Base-by-base conservation (phyloP, 2,113 vertebrate species). In the Neodon shergylaensis region DNA sequence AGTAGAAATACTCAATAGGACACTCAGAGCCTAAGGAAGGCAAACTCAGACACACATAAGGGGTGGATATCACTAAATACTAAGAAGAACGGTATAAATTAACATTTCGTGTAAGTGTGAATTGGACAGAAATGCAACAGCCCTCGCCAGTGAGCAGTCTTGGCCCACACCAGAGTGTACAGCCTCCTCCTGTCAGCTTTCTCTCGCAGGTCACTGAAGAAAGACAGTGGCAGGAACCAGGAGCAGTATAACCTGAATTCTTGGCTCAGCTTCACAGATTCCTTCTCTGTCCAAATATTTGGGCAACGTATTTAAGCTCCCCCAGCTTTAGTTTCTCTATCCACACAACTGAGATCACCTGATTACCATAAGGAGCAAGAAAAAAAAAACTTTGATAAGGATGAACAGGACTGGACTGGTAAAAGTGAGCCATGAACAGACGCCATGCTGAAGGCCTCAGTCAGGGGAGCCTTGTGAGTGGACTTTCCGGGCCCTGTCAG, bases 61-160 rank as follows among this genome's bases (percentile, higher is more conserved):
- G 70, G 76, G 17, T 78, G 84, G 96, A 92, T 63, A 74, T 47
- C 74, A 87, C 87, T 82, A 88, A 97, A 79, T 54, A 42, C 28
- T 58, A 66, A 78, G 47, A 66, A 89, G 82, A 95, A n/a, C 0
- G 0, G 33, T 16, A 88, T 92, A 92, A 39, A 90, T 92, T 36
- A 91, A 94, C 47, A 9, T 42, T 77, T 61, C 73, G 3, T n/a
- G 39, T 36, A 52, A 24, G 16, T 26, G 54, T 44, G 26, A 93
- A 72, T 12, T 85, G 92, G 49, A 52, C n/a, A 39, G 5, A 7
- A 7, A 8, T 47, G 31, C 49, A n/a, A 16, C 44, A n/a, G 42
- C 36, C 31, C 54, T 36, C 65, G 82, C 73, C 39, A 44, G 4
- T 7, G 47, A 72, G 66, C 66, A 61, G 63, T 31, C 86, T 54